These are phyloP conservation scores for Sinosuthora webbiana DNA, from an alignment of 2,113 vertebrate genomes.

Conservation along the genomic window DNA sequence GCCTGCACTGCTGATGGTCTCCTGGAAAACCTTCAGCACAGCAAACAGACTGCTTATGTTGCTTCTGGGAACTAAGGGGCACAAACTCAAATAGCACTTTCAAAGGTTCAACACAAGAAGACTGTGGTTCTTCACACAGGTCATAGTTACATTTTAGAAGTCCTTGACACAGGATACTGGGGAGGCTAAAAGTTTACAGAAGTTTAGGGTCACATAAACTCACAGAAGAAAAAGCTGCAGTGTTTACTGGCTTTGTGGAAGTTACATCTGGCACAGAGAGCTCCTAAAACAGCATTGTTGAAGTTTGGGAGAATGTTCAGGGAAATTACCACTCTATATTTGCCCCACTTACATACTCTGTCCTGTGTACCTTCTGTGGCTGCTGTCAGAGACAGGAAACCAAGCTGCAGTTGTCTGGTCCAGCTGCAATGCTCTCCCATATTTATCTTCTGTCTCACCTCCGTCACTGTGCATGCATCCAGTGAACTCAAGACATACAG, in stretches of 20 bases:
- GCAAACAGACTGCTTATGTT: neutral
- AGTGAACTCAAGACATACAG: neutral
- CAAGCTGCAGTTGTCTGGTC: neutral
- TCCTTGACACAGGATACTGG: neutral
- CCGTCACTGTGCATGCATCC: neutral
- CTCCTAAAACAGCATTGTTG: neutral
- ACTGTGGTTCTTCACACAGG: neutral
- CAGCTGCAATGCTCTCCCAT: neutral
- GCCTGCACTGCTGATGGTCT: neutral
- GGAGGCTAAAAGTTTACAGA: neutral
- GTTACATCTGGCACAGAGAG: neutral
- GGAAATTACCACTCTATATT: neutral
- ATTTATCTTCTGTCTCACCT: neutral
- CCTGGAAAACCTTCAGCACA: neutral
- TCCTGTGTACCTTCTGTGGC: neutral
- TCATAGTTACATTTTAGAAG: fast-evolving
- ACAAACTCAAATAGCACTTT: neutral
- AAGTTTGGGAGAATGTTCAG: neutral
- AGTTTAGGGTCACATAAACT: neutral
- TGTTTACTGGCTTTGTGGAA: neutral
- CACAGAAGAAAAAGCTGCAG: neutral
- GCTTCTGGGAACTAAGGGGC: neutral
- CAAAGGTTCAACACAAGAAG: neutral
- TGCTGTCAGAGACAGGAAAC: neutral
- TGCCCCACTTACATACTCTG: neutral